Conservation (phyloP, 2,797 vertebrate species). For the Epinephelus malabaricus region DNA sequence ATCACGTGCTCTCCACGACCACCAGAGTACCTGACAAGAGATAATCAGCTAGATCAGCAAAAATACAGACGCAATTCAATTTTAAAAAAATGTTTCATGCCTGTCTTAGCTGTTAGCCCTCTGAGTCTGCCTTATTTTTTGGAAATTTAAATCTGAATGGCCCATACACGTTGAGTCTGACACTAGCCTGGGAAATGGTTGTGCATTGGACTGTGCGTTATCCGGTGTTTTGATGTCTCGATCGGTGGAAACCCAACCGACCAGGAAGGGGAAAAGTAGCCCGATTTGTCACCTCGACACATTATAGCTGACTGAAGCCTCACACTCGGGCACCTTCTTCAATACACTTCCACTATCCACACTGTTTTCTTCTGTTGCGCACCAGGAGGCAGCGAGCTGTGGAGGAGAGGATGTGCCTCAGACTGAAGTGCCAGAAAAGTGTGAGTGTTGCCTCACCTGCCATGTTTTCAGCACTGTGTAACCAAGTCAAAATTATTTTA, state of each 20-base stretch:
- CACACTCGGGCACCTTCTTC: too few species aligned
- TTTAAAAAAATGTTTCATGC: not conserved
- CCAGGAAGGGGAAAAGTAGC: conserved; percentile 58
- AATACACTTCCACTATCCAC: conserved; percentile 72
- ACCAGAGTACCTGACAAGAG: not conserved
- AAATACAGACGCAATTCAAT: not conserved
- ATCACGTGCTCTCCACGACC: conserved; percentile 31
- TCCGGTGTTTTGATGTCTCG: conserved; percentile 78
- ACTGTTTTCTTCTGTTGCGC: conserved; percentile 40
- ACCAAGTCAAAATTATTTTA: not conserved
- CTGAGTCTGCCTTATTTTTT: not conserved
- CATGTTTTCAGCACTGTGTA: not conserved
- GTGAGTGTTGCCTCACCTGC: conserved; percentile 26
- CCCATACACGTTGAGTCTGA: conserved; percentile 41
- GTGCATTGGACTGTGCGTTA: conserved; percentile 44
- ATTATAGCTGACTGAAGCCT: too few species aligned
- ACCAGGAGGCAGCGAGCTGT: conserved; percentile 59
- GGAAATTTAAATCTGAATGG: not conserved
- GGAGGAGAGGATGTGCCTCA: conserved; percentile 71
- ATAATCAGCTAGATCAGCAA: not conserved
- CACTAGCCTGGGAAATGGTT: conserved; percentile 48
- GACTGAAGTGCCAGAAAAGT: conserved; percentile 49
- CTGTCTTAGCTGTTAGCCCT: not conserved
- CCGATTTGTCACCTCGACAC: conserved; percentile 76
- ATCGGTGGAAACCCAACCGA: conserved; percentile 63